Percentiles rank a stretch among this genome's conserved stretches.
phyloP scores from a whole-genome alignment of 2,888 invertebrate genomes.

The Creontiades dilutus region DNA sequence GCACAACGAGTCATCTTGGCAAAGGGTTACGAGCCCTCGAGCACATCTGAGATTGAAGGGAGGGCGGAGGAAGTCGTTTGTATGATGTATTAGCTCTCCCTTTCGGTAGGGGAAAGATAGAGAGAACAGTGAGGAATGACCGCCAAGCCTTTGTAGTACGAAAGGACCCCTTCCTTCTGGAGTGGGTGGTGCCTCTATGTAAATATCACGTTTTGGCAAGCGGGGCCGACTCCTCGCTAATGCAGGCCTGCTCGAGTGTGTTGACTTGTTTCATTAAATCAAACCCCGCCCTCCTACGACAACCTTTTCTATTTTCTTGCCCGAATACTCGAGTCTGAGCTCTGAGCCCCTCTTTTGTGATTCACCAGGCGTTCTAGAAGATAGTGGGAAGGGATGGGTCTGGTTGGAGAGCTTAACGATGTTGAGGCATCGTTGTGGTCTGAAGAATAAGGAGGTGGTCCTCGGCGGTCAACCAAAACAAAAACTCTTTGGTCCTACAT shows the following conservation, averaged over 20 bases:
- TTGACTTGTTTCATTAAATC: constrained; percentile 64
- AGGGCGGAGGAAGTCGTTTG: constrained; percentile 51
- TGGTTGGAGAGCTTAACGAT: constrained; percentile 4
- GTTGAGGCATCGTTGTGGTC: background rate
- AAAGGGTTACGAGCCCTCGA: background rate
- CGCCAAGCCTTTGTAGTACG: constrained; percentile 6
- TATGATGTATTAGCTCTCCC: constrained; percentile 43
- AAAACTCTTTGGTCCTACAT: background rate
- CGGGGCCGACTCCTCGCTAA: constrained; percentile 39
- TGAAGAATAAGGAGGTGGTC: background rate
- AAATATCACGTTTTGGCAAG: constrained; percentile 59
- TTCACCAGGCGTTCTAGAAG: background rate
- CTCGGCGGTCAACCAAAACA: background rate
- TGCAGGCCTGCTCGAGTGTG: constrained; percentile 47
- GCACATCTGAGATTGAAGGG: constrained; percentile 33
- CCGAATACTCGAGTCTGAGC: background rate
- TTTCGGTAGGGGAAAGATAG: background rate
- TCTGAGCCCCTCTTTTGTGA: constrained; percentile 23
- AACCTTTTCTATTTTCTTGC: constrained; percentile 51
- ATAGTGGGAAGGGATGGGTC: no score
- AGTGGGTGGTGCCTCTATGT: constrained; percentile 34
- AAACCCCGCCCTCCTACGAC: constrained; percentile 45
- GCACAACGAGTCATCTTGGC: background rate
- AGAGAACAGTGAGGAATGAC: constrained; percentile 54
- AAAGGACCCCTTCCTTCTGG: background rate